Percentiles rank a stretch among this genome's conserved stretches.
Conservation (phyloP, 2,797 vertebrate species). For the Champsocephalus gunnari region DNA sequence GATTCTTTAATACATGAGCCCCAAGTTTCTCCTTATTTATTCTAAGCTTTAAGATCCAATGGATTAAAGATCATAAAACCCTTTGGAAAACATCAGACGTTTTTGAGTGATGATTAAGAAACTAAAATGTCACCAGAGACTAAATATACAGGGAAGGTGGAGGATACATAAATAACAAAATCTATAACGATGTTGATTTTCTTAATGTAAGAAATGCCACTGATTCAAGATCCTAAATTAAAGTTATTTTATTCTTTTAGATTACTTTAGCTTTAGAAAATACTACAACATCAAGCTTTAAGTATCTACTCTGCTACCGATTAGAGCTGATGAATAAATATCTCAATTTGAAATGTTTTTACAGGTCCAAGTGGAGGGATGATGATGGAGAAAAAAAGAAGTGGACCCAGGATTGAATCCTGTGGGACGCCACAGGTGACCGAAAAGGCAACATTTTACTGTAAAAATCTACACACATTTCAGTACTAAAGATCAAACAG, state of each 20-base stretch:
- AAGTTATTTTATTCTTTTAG: constrained; percentile 1
- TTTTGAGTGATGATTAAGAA: not conserved
- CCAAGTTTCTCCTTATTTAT: not conserved
- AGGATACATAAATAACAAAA: not conserved
- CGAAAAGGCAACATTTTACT: not conserved
- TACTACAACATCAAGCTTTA: not conserved
- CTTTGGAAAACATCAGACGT: not conserved
- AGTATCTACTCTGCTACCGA: not conserved
- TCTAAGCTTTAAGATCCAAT: not conserved
- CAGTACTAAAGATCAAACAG: constrained; percentile 12
- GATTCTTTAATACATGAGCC: not conserved
- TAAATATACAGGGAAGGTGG: not conserved
- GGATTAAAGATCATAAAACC: not conserved
- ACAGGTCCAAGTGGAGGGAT: not conserved
- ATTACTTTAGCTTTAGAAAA: constrained; percentile 6
- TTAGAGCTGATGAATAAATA: not conserved
- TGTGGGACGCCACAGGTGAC: constrained; percentile 22
- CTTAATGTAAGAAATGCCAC: constrained; percentile 26
- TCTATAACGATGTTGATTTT: constrained; percentile 2
- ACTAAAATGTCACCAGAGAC: not conserved
- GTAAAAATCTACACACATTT: not conserved
- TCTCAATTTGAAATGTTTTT: not conserved
- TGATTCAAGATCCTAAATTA: constrained; percentile 4
- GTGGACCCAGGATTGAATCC: constrained; percentile 5
- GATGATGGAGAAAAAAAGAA: not conserved